Evolutionary conservation across 2,888 invertebrate genomes (phyloP), one percentile per base, ranked within the genome.

Genomic region (Polydrusus cervinus): DNA sequence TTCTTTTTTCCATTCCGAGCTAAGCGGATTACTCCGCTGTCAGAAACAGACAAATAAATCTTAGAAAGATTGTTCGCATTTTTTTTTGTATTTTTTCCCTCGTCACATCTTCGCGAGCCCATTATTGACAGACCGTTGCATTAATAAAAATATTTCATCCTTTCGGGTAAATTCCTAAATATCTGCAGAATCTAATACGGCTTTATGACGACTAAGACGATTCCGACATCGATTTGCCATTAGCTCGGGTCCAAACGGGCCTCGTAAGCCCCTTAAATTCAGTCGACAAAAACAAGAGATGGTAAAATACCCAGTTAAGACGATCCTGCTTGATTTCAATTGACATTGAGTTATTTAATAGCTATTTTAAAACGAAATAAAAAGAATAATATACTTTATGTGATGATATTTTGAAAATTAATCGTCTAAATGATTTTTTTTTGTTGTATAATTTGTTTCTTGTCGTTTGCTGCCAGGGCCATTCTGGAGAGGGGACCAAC

Each of bases 171-270:
- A 67, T 67, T 67, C 53, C 66, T 40, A 67, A 67, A 67, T 67
- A 67, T 67, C 66, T 38, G 66, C 60, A 60, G 38, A 25, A 16
- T 47, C 61, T 69, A 69, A 69, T 71, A 40, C 68, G 68, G 69
- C 69, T 74, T 74, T 74, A 68, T 62, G 62, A 70, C 49, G 61
- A 62, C 70, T 71, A 64, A 71, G 71, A 71, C 71, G 66, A 70
- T 64, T 64, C 51, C 55, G 53, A 75, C 75, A 75, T 75, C 71
- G 75, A 75, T 75, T 75, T 75, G 57, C 75, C 75, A 75, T 75
- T 75, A 75, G 71, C 60, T 49, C 55, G 40, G 73, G 61, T 13
- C 62, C 43, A 49, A 43, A 60, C 51, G 67, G 61, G 61, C n/a
- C 57, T 55, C 57, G 57, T 70, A 71, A 45, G 45, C 45, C 45